Conservation (phyloP, 2,888 invertebrate genomes). For the Noctua janthina region DNA sequence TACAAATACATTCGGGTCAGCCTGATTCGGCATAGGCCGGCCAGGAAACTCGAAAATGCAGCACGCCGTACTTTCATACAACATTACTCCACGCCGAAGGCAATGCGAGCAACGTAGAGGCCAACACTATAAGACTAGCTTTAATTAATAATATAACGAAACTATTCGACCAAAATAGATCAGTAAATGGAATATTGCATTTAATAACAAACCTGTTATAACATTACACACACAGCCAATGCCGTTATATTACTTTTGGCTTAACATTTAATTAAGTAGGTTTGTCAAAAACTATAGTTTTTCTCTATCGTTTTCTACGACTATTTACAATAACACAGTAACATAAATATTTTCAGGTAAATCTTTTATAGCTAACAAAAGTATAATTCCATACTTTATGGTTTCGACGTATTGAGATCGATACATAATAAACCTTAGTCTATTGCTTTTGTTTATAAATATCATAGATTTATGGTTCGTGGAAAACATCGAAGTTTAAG, state of each 20-base stretch:
- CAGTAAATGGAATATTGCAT: slow-evolving; percentile 43
- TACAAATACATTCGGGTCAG: neutral
- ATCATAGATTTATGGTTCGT: slow-evolving; percentile 21
- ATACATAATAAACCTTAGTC: slow-evolving; percentile 41
- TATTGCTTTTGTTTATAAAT: slow-evolving; percentile 27
- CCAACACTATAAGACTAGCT: slow-evolving; percentile 37
- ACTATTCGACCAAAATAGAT: slow-evolving; percentile 9
- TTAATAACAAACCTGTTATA: slow-evolving; percentile 25
- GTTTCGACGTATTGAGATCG: slow-evolving; percentile 60
- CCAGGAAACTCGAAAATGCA: neutral
- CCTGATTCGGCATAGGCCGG: neutral
- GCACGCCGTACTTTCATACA: slow-evolving; percentile 2
- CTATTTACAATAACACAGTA: slow-evolving; percentile 43
- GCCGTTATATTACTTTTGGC: slow-evolving; percentile 46
- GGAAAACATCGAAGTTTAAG: slow-evolving; percentile 19
- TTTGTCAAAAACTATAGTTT: slow-evolving; percentile 34
- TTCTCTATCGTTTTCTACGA: slow-evolving; percentile 25
- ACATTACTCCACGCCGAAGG: neutral
- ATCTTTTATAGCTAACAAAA: slow-evolving; percentile 31
- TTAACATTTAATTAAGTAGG: slow-evolving; percentile 43
- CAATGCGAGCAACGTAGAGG: neutral
- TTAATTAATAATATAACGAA: slow-evolving; percentile 13
- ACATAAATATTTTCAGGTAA: slow-evolving; percentile 40
- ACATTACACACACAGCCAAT: slow-evolving; percentile 57
- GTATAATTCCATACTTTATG: slow-evolving; percentile 30